Evolutionary conservation across 2,797 vertebrate genomes (phyloP).

Genomic region (Mionectes olivaceus): DNA sequence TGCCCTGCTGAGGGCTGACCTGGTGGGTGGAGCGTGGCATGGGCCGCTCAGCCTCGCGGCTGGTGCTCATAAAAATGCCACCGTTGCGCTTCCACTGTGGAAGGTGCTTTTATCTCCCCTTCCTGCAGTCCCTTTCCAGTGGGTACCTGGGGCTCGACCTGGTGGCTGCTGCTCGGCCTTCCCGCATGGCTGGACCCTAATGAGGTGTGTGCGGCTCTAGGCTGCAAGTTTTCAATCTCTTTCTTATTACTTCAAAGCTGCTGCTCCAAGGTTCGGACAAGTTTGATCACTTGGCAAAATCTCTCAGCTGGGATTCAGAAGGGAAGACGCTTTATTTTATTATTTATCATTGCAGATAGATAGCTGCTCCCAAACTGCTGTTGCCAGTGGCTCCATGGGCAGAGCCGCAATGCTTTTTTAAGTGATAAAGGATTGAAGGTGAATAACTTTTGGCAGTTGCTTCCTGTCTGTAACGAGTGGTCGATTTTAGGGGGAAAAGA

Average conservation of each 20-base stretch:
- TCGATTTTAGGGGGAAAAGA: not conserved
- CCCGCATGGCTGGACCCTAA: slow-evolving; percentile 72
- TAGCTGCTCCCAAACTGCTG: not conserved
- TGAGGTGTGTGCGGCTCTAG: slow-evolving; percentile 70
- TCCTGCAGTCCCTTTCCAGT: slow-evolving; percentile 56
- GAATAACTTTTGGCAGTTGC: slow-evolving; percentile 40
- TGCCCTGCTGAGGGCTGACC: not conserved
- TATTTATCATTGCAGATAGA: slow-evolving; percentile 18
- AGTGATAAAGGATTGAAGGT: slow-evolving; percentile 38
- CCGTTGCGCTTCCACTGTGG: slow-evolving; percentile 75
- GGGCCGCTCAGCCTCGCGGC: slow-evolving; percentile 48
- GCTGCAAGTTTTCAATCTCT: slow-evolving; percentile 62
- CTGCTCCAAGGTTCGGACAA: slow-evolving; percentile 10
- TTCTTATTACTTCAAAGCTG: slow-evolving; percentile 70
- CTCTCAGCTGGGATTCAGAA: slow-evolving; percentile 48
- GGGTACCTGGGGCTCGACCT: slow-evolving; percentile 51
- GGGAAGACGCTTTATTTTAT: slow-evolving; percentile 38
- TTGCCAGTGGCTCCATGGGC: not conserved
- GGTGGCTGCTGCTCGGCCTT: slow-evolving; percentile 60
- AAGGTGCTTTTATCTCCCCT: slow-evolving; percentile 79
- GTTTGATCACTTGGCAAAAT: slow-evolving; percentile 60
- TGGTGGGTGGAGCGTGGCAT: rapidly evolving
- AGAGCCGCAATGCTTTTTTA: not conserved
- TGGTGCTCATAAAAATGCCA: slow-evolving; percentile 78
- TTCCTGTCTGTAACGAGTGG: slow-evolving; percentile 27